phyloP scores from a whole-genome alignment of 2,113 vertebrate genomes.

The Corythornis madagascariensis region DNA sequence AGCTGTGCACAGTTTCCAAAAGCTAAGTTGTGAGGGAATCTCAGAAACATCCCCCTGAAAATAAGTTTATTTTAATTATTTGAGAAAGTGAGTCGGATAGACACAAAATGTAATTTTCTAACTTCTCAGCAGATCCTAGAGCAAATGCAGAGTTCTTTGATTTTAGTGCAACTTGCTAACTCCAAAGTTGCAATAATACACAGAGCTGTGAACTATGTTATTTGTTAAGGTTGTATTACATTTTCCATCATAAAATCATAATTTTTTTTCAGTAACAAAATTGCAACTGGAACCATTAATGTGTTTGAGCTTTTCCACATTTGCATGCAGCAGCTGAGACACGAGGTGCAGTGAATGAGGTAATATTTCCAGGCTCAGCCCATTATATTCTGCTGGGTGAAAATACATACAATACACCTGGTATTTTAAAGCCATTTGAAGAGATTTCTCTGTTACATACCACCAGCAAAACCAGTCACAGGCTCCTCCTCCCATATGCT shows the following conservation, averaged over 20 bases:
- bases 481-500: background rate
- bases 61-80: background rate
- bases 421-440: background rate
- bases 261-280: background rate
- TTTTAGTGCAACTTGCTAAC: background rate
- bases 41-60: background rate
- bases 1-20: background rate
- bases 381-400: background rate
- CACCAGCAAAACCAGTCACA: background rate
- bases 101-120: background rate
- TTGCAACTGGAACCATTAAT: background rate
- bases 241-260: background rate
- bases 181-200: background rate
- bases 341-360: rapidly evolving
- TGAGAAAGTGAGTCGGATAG: background rate
- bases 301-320: background rate
- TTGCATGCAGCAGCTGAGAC: background rate
- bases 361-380: background rate
- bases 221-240: background rate
- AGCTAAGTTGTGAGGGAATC: background rate
- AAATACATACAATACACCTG: background rate
- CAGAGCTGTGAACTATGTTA: background rate
- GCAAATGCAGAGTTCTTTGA: background rate
- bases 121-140: background rate
- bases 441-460: rapidly evolving